Percentiles rank a stretch among this genome's conserved stretches.
These are phyloP conservation scores for Dinocampus coccinellae DNA, from an alignment of 2,888 invertebrate species.

Conservation along the genomic window DNA sequence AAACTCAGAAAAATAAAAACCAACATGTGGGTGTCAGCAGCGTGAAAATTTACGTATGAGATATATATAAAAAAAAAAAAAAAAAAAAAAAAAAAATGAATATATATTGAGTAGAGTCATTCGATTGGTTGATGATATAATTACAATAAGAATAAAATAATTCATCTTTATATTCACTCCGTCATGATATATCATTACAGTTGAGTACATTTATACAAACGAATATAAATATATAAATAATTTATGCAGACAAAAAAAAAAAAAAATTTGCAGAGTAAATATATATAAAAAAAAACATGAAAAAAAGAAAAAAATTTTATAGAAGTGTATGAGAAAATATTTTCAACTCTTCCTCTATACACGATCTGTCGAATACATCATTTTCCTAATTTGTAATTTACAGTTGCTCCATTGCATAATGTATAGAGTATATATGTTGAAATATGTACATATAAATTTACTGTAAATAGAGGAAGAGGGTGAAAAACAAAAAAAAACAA, in stretches of 20 bases:
- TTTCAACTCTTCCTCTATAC: neutral
- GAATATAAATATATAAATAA: neutral
- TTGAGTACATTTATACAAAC: neutral
- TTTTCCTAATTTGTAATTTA: neutral
- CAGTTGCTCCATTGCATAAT: neutral
- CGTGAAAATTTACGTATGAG: no score
- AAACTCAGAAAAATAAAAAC: constrained; percentile 28
- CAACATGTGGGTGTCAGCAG: no score
- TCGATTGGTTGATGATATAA: constrained; percentile 13
- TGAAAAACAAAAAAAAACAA: neutral
- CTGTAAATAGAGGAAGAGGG: neutral
- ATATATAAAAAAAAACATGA: neutral
- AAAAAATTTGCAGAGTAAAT: neutral
- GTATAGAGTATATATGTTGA: neutral
- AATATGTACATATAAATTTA: neutral
- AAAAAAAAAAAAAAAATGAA: constrained; percentile 24
- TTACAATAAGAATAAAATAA: constrained; percentile 15
- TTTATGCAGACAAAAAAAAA: neutral
- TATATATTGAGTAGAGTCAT: no score
- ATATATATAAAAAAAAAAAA: constrained; percentile 13
- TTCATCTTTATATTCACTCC: constrained; percentile 1
- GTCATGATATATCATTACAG: neutral
- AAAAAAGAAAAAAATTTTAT: neutral
- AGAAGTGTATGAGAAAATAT: neutral
- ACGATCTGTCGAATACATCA: neutral